Percentiles rank a stretch among this genome's conserved stretches.
These are phyloP conservation scores for Panthera uncia DNA, from an alignment of 2,113 vertebrate genomes.

Conservation along the genomic window DNA sequence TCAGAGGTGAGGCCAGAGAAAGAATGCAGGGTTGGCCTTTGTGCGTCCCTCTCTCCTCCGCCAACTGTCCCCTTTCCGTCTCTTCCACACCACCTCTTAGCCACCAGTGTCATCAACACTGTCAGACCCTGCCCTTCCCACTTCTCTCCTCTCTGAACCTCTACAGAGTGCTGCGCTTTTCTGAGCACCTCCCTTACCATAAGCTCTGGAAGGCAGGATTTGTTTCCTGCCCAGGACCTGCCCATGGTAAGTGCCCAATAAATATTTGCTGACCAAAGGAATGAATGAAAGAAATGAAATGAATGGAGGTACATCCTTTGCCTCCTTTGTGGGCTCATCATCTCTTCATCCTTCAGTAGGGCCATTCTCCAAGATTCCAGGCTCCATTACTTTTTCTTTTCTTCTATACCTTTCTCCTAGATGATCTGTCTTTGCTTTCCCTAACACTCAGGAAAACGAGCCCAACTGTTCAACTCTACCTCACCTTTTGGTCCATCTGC, in stretches of 20 bases:
- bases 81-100: neutral
- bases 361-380: neutral
- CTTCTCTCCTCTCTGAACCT: neutral
- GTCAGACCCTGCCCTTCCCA: neutral
- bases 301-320: neutral
- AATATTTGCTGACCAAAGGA: neutral
- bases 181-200: neutral
- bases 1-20: neutral
- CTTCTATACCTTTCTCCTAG: neutral
- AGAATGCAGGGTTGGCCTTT: neutral
- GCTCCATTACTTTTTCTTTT: neutral
- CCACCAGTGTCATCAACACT: neutral
- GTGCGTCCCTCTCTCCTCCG: neutral
- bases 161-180: neutral
- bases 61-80: neutral
- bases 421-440: neutral
- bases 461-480: neutral
- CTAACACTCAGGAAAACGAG: neutral
- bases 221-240: neutral
- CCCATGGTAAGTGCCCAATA: neutral
- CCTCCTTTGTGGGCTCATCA: neutral
- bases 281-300: neutral
- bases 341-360: neutral
- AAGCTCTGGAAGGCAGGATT: neutral
- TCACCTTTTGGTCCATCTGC: neutral